Base-by-base conservation (phyloP, 2,797 vertebrate species). In the Betta splendens region DNA sequence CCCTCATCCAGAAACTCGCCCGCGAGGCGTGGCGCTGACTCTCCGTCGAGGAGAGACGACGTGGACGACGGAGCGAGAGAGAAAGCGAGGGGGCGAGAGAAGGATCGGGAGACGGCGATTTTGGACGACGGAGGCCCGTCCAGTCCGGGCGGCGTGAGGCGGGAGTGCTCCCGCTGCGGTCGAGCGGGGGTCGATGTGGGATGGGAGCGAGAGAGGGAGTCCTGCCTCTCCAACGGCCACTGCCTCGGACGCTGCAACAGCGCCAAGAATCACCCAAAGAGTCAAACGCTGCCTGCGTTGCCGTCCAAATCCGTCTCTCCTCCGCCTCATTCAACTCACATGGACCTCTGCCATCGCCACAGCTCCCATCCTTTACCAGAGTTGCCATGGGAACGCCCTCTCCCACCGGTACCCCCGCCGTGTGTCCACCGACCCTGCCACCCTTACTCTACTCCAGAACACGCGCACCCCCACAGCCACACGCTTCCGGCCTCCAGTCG, bases 51-150 rank as follows among this genome's bases (percentile, higher is more conserved):
- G 49, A 77, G 52, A 45, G 61, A 20, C 33, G 69, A 68, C 0
- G 53, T 47, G 31, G 78, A 72, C 31, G 56, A 64, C 3, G 59
- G 20, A 50, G 46, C 54, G 37, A 83, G 64, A 26, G 83, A 83
- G 22, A 87, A 74, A 46, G 43, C 56, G 33, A 82, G 73, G 58
- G 84, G 64, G 39, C 89, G 77, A 75, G 83, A 85, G 66, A 81
- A 63, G 25, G 91, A 93, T 3, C 82, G 94, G 23, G 95, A 97
- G 85, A 95, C 94, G 0, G 94, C 93, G 0, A 95, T 96, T 72
- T 83, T 97, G 61, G 95, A 95, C 11, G 94, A 95, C 1, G 89
- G 88, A 4, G 85, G 89, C 20, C 79, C 22, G 0, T 69, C 69
- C 9, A 69, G 60, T 56, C 57, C 64, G 1, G 62, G 38, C 0